Conservation (phyloP, 2,797 vertebrate species). For the Myotis pilosus region DNA sequence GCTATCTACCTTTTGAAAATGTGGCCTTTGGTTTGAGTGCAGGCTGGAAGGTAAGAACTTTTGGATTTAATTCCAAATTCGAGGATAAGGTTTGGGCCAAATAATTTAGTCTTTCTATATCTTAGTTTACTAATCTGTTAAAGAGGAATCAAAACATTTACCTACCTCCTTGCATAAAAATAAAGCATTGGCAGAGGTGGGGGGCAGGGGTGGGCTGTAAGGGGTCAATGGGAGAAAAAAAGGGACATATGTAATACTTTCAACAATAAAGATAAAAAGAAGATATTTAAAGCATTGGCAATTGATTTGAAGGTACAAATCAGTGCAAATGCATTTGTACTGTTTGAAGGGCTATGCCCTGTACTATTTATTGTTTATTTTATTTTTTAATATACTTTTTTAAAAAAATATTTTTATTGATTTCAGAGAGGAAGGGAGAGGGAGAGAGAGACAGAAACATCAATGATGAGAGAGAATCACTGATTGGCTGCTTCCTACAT, state of each 20-base stretch:
- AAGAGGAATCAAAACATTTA: not conserved
- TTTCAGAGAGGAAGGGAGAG: too few species aligned
- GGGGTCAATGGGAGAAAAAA: too few species aligned
- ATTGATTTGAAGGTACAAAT: not conserved
- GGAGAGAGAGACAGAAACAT: too few species aligned
- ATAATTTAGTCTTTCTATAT: not conserved
- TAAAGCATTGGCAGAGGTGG: not conserved
- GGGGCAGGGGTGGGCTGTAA: too few species aligned
- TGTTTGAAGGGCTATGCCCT: not conserved
- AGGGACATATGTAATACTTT: too few species aligned
- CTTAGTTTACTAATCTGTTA: conserved; percentile 9
- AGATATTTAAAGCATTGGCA: not conserved
- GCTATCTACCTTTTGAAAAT: conserved; percentile 32
- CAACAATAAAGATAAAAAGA: too few species aligned
- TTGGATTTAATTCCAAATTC: conserved; percentile 32
- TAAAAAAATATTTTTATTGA: too few species aligned
- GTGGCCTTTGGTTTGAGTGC: not conserved
- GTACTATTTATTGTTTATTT: too few species aligned
- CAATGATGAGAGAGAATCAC: too few species aligned
- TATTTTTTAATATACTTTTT: too few species aligned
- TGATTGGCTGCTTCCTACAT: too few species aligned
- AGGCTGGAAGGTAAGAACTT: not conserved
- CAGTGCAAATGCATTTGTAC: not conserved
- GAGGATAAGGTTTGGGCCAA: not conserved
- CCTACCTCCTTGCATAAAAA: not conserved